A percentile compares a stretch with the other conserved stretches of the same genome.
Evolutionary conservation across 2,797 vertebrate genomes (phyloP).

Genomic region (Halcyon chelicuti): DNA sequence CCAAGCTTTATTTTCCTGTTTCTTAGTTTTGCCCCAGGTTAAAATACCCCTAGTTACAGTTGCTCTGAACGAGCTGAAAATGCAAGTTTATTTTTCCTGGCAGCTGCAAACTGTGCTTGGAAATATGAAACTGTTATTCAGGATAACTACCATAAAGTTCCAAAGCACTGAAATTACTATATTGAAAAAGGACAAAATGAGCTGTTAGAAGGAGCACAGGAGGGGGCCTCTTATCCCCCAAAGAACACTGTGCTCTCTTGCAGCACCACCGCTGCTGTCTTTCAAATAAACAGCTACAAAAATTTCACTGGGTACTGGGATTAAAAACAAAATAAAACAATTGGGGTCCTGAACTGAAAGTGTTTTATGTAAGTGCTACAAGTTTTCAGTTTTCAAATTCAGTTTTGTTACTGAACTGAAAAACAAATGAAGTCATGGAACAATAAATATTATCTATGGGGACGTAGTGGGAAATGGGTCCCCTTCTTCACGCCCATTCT

Average conservation of each 20-base stretch:
- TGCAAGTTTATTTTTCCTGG: conserved; percentile 81
- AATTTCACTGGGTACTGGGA: conserved; percentile 32
- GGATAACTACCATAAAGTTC: conserved; percentile 76
- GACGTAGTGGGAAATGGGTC: not conserved
- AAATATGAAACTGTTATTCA: conserved; percentile 81
- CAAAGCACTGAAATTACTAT: conserved; percentile 77
- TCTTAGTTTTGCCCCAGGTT: conserved; percentile 18
- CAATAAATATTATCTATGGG: not conserved
- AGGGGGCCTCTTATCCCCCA: conserved; percentile 65
- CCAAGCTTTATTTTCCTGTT: conserved; percentile 26
- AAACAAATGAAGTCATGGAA: not conserved
- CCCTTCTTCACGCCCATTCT: not conserved
- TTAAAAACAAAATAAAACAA: not conserved
- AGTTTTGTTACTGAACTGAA: not conserved
- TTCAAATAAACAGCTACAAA: conserved; percentile 56
- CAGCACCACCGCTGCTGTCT: conserved; percentile 56
- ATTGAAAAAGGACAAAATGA: conserved; percentile 79
- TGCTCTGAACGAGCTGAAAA: conserved; percentile 76
- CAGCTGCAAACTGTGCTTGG: conserved; percentile 80
- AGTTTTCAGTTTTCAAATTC: not conserved
- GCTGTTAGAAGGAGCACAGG: conserved; percentile 67
- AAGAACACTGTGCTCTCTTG: conserved; percentile 76
- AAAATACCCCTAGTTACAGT: conserved; percentile 58
- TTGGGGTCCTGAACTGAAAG: not conserved
- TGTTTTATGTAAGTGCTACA: not conserved